Evolutionary conservation across 2,797 vertebrate species (phyloP).

Genomic region (Coccyzus lansbergi): DNA sequence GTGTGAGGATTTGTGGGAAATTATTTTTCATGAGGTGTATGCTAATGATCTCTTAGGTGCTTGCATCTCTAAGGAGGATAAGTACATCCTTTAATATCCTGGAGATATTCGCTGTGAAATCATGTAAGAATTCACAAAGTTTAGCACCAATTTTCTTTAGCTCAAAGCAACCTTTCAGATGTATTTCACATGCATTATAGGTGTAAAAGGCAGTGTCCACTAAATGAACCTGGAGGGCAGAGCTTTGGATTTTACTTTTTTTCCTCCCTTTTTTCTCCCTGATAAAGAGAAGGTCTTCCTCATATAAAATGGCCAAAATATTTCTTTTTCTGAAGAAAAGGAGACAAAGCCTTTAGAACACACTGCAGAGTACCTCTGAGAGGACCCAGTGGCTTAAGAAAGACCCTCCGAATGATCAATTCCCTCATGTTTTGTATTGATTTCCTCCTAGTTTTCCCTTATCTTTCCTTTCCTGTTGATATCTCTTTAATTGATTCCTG

Average conservation of each 20-base stretch:
- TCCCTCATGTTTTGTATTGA: conserved; percentile 59
- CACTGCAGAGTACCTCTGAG: not conserved
- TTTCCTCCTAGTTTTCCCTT: conserved; percentile 58
- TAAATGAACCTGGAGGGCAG: not conserved
- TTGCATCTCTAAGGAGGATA: not conserved
- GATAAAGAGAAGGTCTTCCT: not conserved
- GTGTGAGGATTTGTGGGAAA: not conserved
- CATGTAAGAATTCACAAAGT: conserved; percentile 16
- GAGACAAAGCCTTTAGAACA: not conserved
- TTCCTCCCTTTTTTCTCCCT: not conserved
- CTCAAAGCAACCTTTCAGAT: not conserved
- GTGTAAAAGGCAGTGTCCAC: not conserved
- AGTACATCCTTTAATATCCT: not conserved
- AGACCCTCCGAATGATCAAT: conserved; percentile 44
- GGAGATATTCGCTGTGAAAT: conserved; percentile 1
- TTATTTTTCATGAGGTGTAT: conserved; percentile 5
- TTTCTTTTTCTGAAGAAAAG: not conserved
- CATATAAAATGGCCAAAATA: not conserved
- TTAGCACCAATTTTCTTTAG: conserved; percentile 13
- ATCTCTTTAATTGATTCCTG: conserved; percentile 70
- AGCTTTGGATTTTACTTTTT: not conserved
- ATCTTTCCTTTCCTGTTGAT: conserved; percentile 58
- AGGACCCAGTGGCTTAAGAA: not conserved
- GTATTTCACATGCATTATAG: not conserved
- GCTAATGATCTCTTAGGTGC: not conserved